phyloP scores from a whole-genome alignment of 2,113 vertebrate species.

The Leucosticte australis region DNA sequence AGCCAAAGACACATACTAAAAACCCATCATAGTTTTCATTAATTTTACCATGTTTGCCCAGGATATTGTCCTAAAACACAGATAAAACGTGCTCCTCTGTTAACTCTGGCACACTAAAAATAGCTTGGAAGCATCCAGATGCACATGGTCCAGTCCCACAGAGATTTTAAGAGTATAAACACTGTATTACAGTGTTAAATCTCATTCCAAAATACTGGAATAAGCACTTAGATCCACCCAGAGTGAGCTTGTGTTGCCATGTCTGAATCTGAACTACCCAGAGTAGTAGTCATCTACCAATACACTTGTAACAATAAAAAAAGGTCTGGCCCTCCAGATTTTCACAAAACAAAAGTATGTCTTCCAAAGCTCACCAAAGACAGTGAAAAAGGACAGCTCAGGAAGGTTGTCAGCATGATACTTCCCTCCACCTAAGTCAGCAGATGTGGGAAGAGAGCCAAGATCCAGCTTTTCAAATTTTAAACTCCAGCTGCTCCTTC shows the following conservation, averaged over 20 bases:
- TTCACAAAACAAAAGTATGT: not conserved
- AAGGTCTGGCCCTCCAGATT: not conserved
- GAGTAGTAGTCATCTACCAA: not conserved
- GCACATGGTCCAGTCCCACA: not conserved
- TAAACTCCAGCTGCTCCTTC: constrained; percentile 17
- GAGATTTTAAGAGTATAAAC: not conserved
- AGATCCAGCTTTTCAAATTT: not conserved
- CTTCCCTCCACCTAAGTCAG: not conserved
- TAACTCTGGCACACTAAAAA: not conserved
- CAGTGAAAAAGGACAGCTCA: not conserved
- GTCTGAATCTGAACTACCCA: not conserved
- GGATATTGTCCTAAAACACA: not conserved
- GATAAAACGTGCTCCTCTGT: not conserved
- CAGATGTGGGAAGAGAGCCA: not conserved
- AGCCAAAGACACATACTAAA: not conserved
- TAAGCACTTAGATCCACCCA: not conserved
- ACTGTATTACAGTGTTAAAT: not conserved
- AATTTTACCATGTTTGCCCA: not conserved
- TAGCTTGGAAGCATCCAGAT: not conserved
- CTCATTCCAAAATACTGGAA: not conserved
- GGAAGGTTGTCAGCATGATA: not conserved
- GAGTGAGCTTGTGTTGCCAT: not conserved
- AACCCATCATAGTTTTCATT: not conserved
- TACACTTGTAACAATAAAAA: not conserved
- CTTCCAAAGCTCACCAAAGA: not conserved